Percentiles rank a stretch among this genome's conserved stretches.
phyloP scores from a whole-genome alignment of 2,888 invertebrate species.

The Timandra comae region DNA sequence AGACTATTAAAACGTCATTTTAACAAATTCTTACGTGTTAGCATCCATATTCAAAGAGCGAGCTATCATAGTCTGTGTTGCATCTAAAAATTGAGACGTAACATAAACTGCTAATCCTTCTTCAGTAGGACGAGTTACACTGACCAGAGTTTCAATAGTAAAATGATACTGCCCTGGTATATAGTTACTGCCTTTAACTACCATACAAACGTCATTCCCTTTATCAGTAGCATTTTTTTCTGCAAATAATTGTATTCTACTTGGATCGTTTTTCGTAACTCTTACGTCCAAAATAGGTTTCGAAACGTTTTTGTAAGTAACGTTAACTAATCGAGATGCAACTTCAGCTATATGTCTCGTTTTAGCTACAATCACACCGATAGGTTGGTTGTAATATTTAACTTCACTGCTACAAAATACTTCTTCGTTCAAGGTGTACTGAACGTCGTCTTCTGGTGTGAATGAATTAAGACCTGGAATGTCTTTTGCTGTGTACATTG shows the following conservation, averaged over 20 bases:
- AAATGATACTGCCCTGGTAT: constrained; percentile 78
- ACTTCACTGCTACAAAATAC: constrained; percentile 70
- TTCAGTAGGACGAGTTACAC: constrained; percentile 77
- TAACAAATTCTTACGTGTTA: constrained; percentile 51
- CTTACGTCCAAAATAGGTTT: constrained; percentile 23
- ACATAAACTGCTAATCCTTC: constrained; percentile 78
- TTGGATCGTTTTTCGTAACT: constrained; percentile 8
- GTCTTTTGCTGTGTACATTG: constrained; percentile 79
- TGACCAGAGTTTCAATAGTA: constrained; percentile 79
- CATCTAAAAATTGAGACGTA: constrained; percentile 73
- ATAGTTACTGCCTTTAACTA: constrained; percentile 22
- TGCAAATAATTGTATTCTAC: constrained; percentile 3
- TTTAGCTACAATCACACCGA: constrained; percentile 80
- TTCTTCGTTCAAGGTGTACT: constrained; percentile 42
- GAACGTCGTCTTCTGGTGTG: constrained; percentile 29
- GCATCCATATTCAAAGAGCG: constrained; percentile 64
- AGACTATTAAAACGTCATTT: neutral
- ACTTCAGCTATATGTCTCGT: constrained; percentile 67
- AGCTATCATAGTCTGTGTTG: constrained; percentile 66
- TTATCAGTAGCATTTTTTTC: constrained; percentile 9
- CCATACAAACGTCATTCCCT: constrained; percentile 7
- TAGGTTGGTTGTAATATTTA: constrained; percentile 79
- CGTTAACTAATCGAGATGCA: constrained; percentile 73
- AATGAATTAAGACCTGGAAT: constrained; percentile 80
- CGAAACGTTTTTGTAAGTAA: constrained; percentile 62